Percentiles rank a stretch among this genome's conserved stretches.
Conservation (phyloP, 2,888 invertebrate genomes). For the Lepidocyrtoides sp. region DNA sequence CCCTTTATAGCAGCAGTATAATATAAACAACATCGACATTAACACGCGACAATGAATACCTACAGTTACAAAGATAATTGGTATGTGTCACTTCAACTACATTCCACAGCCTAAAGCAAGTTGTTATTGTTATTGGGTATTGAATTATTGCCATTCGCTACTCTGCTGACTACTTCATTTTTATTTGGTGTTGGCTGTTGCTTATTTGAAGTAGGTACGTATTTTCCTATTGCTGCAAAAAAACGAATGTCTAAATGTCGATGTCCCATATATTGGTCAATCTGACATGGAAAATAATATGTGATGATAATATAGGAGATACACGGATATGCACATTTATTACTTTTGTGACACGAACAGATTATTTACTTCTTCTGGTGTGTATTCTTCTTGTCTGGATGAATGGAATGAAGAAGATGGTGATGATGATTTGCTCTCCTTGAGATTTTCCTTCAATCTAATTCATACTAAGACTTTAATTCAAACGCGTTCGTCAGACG, state of each 20-base stretch:
- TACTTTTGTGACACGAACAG: background rate
- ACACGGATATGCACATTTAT: background rate
- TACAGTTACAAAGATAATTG: slow-evolving; percentile 44
- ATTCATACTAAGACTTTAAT: no score
- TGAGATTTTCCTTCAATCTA: slow-evolving; percentile 63
- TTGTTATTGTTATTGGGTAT: background rate
- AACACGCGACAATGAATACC: background rate
- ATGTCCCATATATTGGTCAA: background rate
- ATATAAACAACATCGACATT: background rate
- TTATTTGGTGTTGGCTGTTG: no score
- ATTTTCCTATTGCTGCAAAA: no score
- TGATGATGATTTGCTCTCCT: slow-evolving; percentile 39
- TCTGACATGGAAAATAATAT: background rate
- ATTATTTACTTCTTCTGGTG: background rate
- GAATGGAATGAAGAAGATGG: background rate
- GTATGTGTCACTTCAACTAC: slow-evolving; percentile 8
- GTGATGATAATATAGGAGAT: no score
- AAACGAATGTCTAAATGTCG: background rate
- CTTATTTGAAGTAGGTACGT: no score
- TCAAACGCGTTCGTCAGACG: no score
- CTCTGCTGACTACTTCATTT: no score
- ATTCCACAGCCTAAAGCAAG: background rate
- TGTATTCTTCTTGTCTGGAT: background rate
- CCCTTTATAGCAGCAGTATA: no score
- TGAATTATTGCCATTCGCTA: background rate